Evolutionary conservation across 2,888 invertebrate species (phyloP), one percentile per base, ranked within the genome.

Genomic region (Synanthedon formicaeformis): DNA sequence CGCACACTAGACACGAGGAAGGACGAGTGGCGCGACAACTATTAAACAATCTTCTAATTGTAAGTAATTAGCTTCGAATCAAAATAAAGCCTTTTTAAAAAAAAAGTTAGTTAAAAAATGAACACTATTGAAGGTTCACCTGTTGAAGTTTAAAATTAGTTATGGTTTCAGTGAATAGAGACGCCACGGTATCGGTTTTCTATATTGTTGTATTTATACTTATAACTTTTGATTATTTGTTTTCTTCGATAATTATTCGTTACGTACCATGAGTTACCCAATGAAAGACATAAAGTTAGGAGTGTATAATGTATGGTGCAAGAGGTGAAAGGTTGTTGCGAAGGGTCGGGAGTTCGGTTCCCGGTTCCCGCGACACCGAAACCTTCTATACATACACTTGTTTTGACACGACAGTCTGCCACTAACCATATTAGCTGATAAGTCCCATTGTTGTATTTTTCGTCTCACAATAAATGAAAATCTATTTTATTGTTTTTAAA

Each of bases 401-500:
- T 83, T 83, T 83, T 81, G 78, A 82, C 82, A 75, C 79, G 73
- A 82, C 85, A 81, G 82, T 84, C 85, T 82, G 80, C 86, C 84
- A 86, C 85, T 87, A 86, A 86, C 84, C 85, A 85, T 85, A 79
- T 75, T 87, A 87, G 86, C 72, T 85, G 65, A 82, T 87, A 87
- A 87, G 87, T 84, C 85, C 87, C 86, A 87, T 87, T 87, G 87
- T 87, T 87, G 87, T 87, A 87, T 85, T 86, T 87, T 87, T 87
- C 86, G 87, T 87, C 87, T 87, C 87, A 87, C 86, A 87, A 86
- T 87, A 87, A 87, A 87, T 87, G 87, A 86, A 84, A 87, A 86
- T 86, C 87, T 87, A 87, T 87, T 87, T 87, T 86, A 87, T 87
- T 87, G 87, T 87, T 87, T 87, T 87, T 87, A 86, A 16, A 16